Evolutionary conservation across 2,797 vertebrate genomes (phyloP), one percentile per base, ranked within the genome.

Genomic region (Erithacus rubecula): DNA sequence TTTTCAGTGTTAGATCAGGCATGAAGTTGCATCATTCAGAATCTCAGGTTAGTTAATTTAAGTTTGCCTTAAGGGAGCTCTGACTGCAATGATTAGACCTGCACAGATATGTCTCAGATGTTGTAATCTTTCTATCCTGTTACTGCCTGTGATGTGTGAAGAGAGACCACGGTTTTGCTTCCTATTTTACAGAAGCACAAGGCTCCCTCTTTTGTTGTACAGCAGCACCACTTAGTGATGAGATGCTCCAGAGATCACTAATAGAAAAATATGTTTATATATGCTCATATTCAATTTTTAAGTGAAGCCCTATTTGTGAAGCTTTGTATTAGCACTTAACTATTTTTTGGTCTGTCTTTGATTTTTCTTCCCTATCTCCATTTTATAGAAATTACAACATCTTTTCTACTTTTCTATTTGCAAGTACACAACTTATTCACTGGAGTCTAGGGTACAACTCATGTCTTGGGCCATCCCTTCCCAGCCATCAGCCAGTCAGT

Each of bases 201-300:
- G 13, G 23, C 83, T 93, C 46, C n/a, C 49, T 89, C 53, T 95
- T 92, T 83, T 70, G 69, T 68, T 83, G n/a, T 72, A 85, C 90
- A 89, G 71, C 69, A 93, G 93, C 93, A 95, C 92, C 94, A 93
- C 92, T 89, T 91, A 95, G 83, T 93, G 96, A 71, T 80, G 78
- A 95, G 39, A 78, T 19, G 16, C 53, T 87, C 75, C 71, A 83
- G 44, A 71, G 75, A 71, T 70, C 53, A 49, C 41, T 60, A 64
- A 64, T 15, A 29, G 56, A 83, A 92, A 87, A 87, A 47, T 13
- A 78, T 6, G 3, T 36, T 86, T 43, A 29, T n/a, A 67, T 15
- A 29, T 15, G 8, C 56, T 20, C 6, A 16, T 76, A 55, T 43
- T 59, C 8, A 37, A 6, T 59, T 87, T 84, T 29, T 21, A 72